Evolutionary conservation across 2,113 vertebrate genomes (phyloP), one percentile per base, ranked within the genome.

Genomic region (Scalopus aquaticus): DNA sequence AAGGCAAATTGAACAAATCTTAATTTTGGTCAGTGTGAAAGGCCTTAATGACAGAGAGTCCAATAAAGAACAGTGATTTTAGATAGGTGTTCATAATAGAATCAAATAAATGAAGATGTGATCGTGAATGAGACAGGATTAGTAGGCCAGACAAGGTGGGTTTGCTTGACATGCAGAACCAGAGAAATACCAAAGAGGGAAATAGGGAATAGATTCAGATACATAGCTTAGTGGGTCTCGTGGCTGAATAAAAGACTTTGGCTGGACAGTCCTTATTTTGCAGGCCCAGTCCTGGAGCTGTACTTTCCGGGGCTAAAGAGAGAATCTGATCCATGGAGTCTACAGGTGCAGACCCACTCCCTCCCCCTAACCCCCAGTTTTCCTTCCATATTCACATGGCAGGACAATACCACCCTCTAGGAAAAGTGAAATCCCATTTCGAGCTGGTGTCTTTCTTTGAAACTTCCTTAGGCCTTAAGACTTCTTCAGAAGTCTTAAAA

Each of bases 1-100:
- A 87, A 79, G 44, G 44, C 65, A 96, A 95, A 94, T 35, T 78
- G 44, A 93, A 89, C 73, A 83, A 89, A 94, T 30, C 0, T 91
- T 70, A 65, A 5, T 81, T 95, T 94, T 58, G 17, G 28, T 92
- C 76, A 87, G 77, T 39, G 58, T 32, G 70, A 44, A 94, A 91
- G 74, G 16, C n/a, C 37, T 93, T 86, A 62, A 91, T 79, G 49
- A n/a, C 86, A 92, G 94, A 83, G 32, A 85, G 85, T 86, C 19
- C 26, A 83, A 91, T 32, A 87, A 92, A n/a, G 10, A 9, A 81
- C 60, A 9, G 39, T 81, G 30, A 8, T 35, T 90, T 91, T 92
- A 72, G 49, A 67, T 54, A 85, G n/a, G 46, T 24, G 19, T 15
- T 93, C 16, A 58, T 74, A 64, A 86, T 9, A 87, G 56, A 87